phyloP scores from a whole-genome alignment of 2,888 invertebrate species.

The Asteroscopus sphinx region DNA sequence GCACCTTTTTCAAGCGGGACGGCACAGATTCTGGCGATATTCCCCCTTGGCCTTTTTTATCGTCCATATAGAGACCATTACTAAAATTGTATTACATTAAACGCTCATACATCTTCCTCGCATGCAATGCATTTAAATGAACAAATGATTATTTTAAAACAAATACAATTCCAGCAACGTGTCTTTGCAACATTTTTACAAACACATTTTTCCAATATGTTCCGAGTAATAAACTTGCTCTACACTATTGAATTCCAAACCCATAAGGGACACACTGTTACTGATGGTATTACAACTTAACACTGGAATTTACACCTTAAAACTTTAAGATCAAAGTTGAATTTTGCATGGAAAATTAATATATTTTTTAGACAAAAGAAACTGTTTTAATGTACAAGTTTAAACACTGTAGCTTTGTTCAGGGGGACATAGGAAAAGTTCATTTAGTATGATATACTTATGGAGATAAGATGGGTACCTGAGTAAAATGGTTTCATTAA shows the following conservation, averaged over 20 bases:
- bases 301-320: constrained; percentile 8
- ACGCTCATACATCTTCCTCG: not conserved
- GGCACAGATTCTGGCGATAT: no score
- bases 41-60: no score
- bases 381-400: constrained; percentile 57
- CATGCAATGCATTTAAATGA: constrained; percentile 16
- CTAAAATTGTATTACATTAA: not conserved
- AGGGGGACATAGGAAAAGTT: constrained; percentile 27
- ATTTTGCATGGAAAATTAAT: not conserved
- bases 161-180: constrained; percentile 20
- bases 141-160: constrained; percentile 11
- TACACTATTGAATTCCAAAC: constrained; percentile 73
- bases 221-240: constrained; percentile 74
- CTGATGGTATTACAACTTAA: constrained; percentile 22
- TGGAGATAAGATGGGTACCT: not conserved
- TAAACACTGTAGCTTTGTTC: constrained; percentile 36
- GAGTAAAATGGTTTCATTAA: not conserved
- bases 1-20: no score
- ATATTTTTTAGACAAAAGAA: constrained; percentile 49
- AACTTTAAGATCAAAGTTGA: accelerated
- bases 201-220: constrained; percentile 72
- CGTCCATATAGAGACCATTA: no score
- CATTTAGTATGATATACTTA: constrained; percentile 27
- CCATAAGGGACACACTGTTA: constrained; percentile 65
- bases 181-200: constrained; percentile 38